Percentiles rank a stretch among this genome's conserved stretches.
These are phyloP conservation scores for Allophyes oxyacanthae DNA, from an alignment of 2,888 invertebrate genomes.

Conservation along the genomic window DNA sequence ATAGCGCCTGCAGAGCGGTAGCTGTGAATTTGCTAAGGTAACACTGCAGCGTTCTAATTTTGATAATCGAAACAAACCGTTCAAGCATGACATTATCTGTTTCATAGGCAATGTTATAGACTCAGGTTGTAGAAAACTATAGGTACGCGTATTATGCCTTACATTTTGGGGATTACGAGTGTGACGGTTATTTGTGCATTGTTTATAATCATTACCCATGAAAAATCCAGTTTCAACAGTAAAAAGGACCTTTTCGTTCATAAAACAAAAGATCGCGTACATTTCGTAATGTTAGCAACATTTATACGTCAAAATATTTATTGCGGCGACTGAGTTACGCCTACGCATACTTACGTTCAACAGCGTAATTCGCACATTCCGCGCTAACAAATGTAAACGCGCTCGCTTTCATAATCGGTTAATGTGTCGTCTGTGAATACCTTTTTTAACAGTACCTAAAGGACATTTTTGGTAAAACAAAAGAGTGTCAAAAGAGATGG, in stretches of 20 bases:
- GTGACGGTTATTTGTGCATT: too few relatives aligned
- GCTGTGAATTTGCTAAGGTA: too few relatives aligned
- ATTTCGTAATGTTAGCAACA: slow-evolving; percentile 28
- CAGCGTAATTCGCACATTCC: slow-evolving; percentile 60
- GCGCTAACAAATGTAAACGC: slow-evolving; percentile 62
- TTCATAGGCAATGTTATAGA: too few relatives aligned
- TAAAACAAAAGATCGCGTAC: slow-evolving; percentile 40
- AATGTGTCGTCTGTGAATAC: slow-evolving; percentile 52
- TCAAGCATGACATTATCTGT: too few relatives aligned
- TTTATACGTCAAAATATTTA: slow-evolving; percentile 59
- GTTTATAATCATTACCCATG: too few relatives aligned
- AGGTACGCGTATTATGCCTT: too few relatives aligned
- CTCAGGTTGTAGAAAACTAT: too few relatives aligned
- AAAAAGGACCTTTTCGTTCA: background rate
- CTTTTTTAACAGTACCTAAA: slow-evolving; percentile 12
- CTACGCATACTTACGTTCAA: slow-evolving; percentile 56
- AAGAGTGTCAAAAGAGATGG: background rate
- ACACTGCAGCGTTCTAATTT: too few relatives aligned
- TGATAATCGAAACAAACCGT: too few relatives aligned
- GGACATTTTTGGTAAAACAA: slow-evolving; percentile 8
- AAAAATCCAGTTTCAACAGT: too few relatives aligned
- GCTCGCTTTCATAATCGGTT: slow-evolving; percentile 58
- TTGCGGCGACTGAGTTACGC: slow-evolving; percentile 55
- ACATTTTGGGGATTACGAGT: too few relatives aligned
- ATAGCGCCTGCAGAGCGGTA: too few relatives aligned